Percentiles rank a stretch among this genome's conserved stretches.
phyloP scores from a whole-genome alignment of 1,140 invertebrate genomes.

The Leguminivora glycinivorella region DNA sequence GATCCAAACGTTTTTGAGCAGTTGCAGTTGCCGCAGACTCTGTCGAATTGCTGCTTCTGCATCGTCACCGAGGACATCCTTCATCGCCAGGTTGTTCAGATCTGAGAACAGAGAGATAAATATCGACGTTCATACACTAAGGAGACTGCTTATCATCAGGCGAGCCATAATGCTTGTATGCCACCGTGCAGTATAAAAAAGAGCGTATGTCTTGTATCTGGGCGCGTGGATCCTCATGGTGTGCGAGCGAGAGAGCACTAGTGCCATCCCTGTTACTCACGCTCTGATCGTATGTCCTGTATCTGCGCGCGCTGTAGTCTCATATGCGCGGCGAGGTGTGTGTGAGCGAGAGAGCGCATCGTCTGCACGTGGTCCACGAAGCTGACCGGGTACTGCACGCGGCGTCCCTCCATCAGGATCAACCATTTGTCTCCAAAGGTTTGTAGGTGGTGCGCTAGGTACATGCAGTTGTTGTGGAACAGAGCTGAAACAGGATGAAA shows the following conservation, averaged over 20 bases:
- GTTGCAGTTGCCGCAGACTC: constrained; percentile 89
- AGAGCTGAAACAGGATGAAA: constrained; percentile 81
- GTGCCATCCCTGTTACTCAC: too few relatives aligned
- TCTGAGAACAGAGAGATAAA: constrained; percentile 76
- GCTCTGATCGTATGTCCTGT: constrained; percentile 84
- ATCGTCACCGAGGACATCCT: constrained; percentile 80
- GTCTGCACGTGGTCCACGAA: constrained; percentile 78
- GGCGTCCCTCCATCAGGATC: constrained; percentile 59
- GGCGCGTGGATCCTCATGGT: too few relatives aligned
- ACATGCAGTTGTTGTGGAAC: constrained; percentile 96
- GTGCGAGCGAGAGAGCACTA: too few relatives aligned
- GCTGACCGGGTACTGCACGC: constrained; percentile 61
- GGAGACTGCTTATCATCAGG: too few relatives aligned
- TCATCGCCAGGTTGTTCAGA: constrained; percentile 79
- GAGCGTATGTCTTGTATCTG: too few relatives aligned
- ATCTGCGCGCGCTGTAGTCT: constrained; percentile 86
- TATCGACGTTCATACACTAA: too few relatives aligned
- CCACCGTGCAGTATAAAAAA: too few relatives aligned
- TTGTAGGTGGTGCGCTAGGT: constrained; percentile 87
- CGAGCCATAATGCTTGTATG: too few relatives aligned
- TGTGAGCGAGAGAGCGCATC: constrained; percentile 83
- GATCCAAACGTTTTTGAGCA: constrained; percentile 93
- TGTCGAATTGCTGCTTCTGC: constrained; percentile 88
- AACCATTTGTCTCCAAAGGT: constrained; percentile 82
- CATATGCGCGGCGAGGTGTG: constrained; percentile 86